Conservation (phyloP, 2,888 invertebrate genomes). For the Tuberolachnus salignus region DNA sequence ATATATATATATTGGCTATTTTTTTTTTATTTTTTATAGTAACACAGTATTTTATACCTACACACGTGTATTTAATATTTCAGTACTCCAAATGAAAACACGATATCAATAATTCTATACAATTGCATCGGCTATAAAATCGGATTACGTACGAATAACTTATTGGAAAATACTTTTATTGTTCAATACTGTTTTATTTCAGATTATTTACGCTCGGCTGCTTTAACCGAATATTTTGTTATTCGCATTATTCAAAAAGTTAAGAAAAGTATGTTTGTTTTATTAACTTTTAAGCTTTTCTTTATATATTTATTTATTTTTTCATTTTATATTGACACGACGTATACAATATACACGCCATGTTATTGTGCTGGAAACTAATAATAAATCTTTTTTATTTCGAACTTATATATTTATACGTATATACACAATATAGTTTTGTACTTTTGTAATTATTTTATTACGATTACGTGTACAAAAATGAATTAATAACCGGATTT, state of each 20-base stretch:
- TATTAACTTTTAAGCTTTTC: neutral
- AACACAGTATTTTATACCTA: no score
- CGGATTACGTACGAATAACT: no score
- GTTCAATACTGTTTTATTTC: neutral
- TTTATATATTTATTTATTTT: constrained; percentile 16
- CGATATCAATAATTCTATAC: no score
- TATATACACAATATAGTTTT: neutral
- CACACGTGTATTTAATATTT: no score
- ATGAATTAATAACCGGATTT: no score
- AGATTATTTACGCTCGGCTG: neutral
- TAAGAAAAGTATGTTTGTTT: neutral
- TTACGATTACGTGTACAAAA: no score
- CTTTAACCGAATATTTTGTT: constrained; percentile 18
- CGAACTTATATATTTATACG: neutral
- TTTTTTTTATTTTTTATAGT: no score
- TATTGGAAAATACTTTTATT: neutral
- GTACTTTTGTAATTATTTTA: no score
- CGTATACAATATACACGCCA: neutral
- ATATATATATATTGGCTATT: no score
- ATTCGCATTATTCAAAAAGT: neutral
- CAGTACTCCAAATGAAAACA: no score
- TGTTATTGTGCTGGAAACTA: neutral
- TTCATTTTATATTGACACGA: neutral
- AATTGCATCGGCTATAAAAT: no score
- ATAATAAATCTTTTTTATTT: no score